These are phyloP conservation scores for Oreochromis tanganicae DNA, from an alignment of 2,113 vertebrate genomes.

Conservation along the genomic window DNA sequence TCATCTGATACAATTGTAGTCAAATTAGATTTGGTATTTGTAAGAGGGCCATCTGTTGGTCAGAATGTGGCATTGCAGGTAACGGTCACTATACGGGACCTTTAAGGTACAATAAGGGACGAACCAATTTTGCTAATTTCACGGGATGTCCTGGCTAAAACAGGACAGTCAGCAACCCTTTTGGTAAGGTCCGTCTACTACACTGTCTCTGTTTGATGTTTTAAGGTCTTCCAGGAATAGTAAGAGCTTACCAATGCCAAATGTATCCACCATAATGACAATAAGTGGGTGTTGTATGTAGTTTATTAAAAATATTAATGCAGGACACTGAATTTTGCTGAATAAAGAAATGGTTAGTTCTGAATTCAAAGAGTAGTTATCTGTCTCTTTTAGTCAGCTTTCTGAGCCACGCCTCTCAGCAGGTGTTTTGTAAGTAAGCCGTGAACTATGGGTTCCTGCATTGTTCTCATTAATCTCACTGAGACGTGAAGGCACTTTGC, in stretches of 20 bases:
- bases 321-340: neutral
- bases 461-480: constrained; percentile 13
- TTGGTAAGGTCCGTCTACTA: neutral
- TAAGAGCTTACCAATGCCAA: neutral
- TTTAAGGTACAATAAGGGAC: neutral
- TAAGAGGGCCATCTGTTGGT: neutral
- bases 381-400: neutral
- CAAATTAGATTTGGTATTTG: neutral
- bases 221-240: neutral
- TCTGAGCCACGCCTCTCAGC: neutral
- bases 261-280: neutral
- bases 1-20: neutral
- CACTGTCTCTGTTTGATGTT: neutral
- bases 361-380: neutral
- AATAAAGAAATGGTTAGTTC: neutral
- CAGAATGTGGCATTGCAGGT: neutral
- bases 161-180: neutral
- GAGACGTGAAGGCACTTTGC: constrained; percentile 2
- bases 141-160: neutral
- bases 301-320: neutral
- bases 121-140: neutral
- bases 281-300: neutral
- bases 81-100: neutral
- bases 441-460: neutral
- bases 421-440: neutral